These are phyloP conservation scores for Lordiphosa stackelbergi DNA, from an alignment of 1,140 invertebrate genomes.

Conservation along the genomic window DNA sequence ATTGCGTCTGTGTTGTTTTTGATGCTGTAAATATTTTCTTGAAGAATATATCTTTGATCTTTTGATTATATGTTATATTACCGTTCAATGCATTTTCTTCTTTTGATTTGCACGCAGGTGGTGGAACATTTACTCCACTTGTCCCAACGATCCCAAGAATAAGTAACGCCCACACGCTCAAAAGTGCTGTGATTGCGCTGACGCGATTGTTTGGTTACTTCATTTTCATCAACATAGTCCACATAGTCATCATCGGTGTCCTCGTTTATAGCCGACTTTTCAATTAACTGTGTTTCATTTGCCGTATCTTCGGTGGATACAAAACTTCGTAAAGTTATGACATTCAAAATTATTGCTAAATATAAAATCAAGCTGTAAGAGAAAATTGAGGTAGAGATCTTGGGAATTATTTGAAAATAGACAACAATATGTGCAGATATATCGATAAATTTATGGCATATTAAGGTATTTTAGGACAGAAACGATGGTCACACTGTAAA, in stretches of 20 bases:
- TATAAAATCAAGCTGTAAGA: slow-evolving; percentile 5
- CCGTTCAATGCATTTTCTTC: slow-evolving; percentile 52
- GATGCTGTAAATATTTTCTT: slow-evolving; percentile 12
- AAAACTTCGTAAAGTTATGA: slow-evolving; percentile 1
- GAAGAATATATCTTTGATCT: background rate
- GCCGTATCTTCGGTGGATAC: slow-evolving; percentile 2
- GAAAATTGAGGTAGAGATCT: too few species aligned
- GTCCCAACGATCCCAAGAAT: slow-evolving; percentile 53
- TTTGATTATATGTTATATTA: slow-evolving; percentile 5
- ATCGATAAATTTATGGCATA: too few species aligned
- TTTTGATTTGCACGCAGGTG: slow-evolving; percentile 54
- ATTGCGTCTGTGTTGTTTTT: slow-evolving; percentile 25
- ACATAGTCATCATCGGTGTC: slow-evolving; percentile 45
- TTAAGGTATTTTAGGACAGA: too few species aligned
- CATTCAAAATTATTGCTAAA: slow-evolving; percentile 1
- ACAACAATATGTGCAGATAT: too few species aligned
- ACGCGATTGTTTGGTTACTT: slow-evolving; percentile 24
- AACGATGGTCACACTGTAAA: too few species aligned
- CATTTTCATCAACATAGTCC: slow-evolving; percentile 30
- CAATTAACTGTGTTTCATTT: slow-evolving; percentile 7
- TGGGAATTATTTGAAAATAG: too few species aligned
- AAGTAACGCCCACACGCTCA: slow-evolving; percentile 47
- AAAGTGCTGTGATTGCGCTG: slow-evolving; percentile 28
- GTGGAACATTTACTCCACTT: slow-evolving; percentile 61
- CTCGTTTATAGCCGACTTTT: slow-evolving; percentile 17